Evolutionary conservation across 2,113 vertebrate species (phyloP).

Genomic region (Neodontobutis hainanensis): DNA sequence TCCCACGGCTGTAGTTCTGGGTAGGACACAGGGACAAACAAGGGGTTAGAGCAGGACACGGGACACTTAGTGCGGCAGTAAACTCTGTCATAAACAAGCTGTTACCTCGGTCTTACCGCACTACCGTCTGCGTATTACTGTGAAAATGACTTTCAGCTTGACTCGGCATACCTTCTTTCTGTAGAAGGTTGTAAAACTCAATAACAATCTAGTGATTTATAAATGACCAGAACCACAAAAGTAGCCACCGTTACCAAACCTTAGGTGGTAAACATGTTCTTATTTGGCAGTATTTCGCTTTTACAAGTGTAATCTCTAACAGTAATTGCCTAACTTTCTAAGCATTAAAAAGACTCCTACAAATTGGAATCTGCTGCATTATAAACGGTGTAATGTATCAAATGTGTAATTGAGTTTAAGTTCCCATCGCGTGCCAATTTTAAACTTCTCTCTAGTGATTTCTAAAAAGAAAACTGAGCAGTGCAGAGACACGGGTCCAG

Average conservation of each 20-base stretch:
- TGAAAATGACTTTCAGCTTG: background rate
- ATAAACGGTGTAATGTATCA: too few relatives aligned
- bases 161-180: background rate
- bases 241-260: too few relatives aligned
- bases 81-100: slow-evolving; percentile 8
- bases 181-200: background rate
- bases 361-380: too few relatives aligned
- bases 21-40: slow-evolving; percentile 44
- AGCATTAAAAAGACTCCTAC: too few relatives aligned
- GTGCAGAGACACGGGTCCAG: background rate
- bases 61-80: slow-evolving; percentile 11
- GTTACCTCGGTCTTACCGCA: slow-evolving; percentile 1
- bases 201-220: background rate
- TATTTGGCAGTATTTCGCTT: too few relatives aligned
- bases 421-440: too few relatives aligned
- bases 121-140: background rate
- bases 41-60: slow-evolving; percentile 25
- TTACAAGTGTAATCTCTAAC: too few relatives aligned
- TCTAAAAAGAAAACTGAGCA: background rate
- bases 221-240: too few relatives aligned
- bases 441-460: background rate
- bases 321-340: too few relatives aligned
- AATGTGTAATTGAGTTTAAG: too few relatives aligned
- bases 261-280: too few relatives aligned
- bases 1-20: slow-evolving; percentile 92